A percentile compares a stretch with the other conserved stretches of the same genome.
Evolutionary conservation across 2,113 vertebrate species (phyloP).

Genomic region (Rhegmatorhina hoffmannsi): DNA sequence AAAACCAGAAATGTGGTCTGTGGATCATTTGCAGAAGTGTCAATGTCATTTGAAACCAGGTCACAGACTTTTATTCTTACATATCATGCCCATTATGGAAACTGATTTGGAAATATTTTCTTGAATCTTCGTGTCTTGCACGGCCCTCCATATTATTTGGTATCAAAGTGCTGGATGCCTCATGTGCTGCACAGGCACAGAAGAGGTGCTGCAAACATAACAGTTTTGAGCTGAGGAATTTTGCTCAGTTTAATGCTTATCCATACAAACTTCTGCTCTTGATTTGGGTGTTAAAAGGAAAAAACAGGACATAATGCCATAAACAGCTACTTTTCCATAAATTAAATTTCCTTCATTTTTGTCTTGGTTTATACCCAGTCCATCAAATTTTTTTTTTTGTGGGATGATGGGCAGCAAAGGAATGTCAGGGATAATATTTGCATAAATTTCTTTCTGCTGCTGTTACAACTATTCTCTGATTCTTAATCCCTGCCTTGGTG

Average conservation of each 20-base stretch:
- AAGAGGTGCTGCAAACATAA: background rate
- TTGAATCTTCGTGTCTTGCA: background rate
- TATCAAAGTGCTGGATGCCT: background rate
- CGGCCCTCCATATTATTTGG: background rate
- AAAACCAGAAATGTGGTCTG: background rate
- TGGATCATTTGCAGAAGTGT: background rate
- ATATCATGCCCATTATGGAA: background rate
- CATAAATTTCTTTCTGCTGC: background rate
- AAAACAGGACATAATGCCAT: background rate
- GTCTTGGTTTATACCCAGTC: background rate
- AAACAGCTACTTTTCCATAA: background rate
- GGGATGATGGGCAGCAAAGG: rapidly evolving
- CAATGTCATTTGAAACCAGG: background rate
- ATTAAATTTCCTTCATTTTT: background rate
- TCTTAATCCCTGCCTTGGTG: background rate
- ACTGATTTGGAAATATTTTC: background rate
- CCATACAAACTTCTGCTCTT: background rate
- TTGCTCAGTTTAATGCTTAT: background rate
- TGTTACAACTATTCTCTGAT: background rate
- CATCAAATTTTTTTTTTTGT: background rate
- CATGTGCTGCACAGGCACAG: background rate
- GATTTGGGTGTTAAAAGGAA: background rate
- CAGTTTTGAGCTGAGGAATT: background rate
- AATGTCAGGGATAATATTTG: background rate
- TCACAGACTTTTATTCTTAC: background rate